Percentiles rank a stretch among this genome's conserved stretches.
Conservation (phyloP, 1,140 invertebrate species). For the Scaptomyza montana region DNA sequence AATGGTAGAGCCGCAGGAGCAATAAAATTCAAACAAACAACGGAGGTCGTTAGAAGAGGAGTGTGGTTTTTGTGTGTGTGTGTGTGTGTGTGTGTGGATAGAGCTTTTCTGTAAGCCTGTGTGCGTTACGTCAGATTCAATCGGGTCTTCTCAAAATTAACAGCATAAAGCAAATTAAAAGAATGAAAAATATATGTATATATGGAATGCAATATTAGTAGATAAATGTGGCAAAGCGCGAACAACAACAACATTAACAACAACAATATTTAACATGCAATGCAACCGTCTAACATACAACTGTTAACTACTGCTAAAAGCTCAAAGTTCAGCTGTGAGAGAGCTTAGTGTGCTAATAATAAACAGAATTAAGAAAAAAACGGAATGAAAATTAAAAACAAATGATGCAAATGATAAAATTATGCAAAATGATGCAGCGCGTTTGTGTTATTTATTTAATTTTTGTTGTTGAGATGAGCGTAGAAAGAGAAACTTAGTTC, state of each 20-base stretch:
- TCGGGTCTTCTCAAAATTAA: slow-evolving; percentile 77
- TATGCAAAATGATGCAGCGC: slow-evolving; percentile 60
- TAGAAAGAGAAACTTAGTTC: slow-evolving; percentile 45
- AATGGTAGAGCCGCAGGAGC: slow-evolving; percentile 33
- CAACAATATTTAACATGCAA: slow-evolving; percentile 51
- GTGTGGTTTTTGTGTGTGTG: neutral
- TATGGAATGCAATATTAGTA: slow-evolving; percentile 58
- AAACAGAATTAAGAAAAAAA: slow-evolving; percentile 3
- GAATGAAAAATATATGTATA: slow-evolving; percentile 22
- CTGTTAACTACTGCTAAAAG: slow-evolving; percentile 69
- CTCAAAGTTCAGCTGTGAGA: slow-evolving; percentile 47
- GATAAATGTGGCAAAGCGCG: slow-evolving; percentile 16
- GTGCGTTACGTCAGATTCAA: slow-evolving; percentile 75
- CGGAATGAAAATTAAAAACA: slow-evolving; percentile 31
- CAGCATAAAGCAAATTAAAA: slow-evolving; percentile 57
- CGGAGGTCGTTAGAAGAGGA: slow-evolving; percentile 53
- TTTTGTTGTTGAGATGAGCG: slow-evolving; percentile 52
- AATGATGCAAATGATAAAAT: slow-evolving; percentile 75
- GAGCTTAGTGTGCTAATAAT: slow-evolving; percentile 69
- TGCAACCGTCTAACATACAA: slow-evolving; percentile 57
- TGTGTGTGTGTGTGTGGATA: neutral
- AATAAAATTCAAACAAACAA: slow-evolving; percentile 74
- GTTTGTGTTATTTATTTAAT: slow-evolving; percentile 30
- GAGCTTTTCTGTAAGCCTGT: slow-evolving; percentile 13
- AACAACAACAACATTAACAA: slow-evolving; percentile 37